A percentile compares a stretch with the other conserved stretches of the same genome.
Conservation (phyloP, 2,797 vertebrate species). For the Varecia variegata region DNA sequence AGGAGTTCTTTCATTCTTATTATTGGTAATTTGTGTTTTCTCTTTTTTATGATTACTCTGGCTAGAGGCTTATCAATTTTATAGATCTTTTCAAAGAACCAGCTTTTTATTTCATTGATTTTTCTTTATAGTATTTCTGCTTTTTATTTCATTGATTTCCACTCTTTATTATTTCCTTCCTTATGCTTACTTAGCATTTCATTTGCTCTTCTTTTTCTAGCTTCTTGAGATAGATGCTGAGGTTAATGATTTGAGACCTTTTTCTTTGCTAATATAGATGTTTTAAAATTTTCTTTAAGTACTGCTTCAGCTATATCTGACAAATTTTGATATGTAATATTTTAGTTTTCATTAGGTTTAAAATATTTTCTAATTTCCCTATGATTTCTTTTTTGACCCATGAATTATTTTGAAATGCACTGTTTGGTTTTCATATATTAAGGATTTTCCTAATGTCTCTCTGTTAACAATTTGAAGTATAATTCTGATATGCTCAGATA, state of each 20-base stretch:
- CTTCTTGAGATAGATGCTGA: not conserved
- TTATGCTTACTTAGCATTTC: not conserved
- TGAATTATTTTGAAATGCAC: not conserved
- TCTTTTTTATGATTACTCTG: not conserved
- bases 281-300: constrained; percentile 8
- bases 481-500: not conserved
- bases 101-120: not conserved
- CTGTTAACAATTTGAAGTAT: not conserved
- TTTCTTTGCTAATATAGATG: not conserved
- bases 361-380: constrained; percentile 28
- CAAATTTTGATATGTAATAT: not conserved
- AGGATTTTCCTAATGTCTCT: not conserved
- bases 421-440: not conserved
- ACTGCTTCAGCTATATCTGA: not conserved
- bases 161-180: not conserved
- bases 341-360: constrained; percentile 21
- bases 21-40: not conserved
- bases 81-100: not conserved
- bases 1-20: not conserved
- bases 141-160: not conserved
- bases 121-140: not conserved
- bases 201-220: not conserved
- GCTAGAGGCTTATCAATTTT: not conserved
- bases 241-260: not conserved
- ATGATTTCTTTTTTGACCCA: not conserved